Base-by-base conservation (phyloP, 2,888 invertebrate genomes). In the Vesta saturnalis region DNA sequence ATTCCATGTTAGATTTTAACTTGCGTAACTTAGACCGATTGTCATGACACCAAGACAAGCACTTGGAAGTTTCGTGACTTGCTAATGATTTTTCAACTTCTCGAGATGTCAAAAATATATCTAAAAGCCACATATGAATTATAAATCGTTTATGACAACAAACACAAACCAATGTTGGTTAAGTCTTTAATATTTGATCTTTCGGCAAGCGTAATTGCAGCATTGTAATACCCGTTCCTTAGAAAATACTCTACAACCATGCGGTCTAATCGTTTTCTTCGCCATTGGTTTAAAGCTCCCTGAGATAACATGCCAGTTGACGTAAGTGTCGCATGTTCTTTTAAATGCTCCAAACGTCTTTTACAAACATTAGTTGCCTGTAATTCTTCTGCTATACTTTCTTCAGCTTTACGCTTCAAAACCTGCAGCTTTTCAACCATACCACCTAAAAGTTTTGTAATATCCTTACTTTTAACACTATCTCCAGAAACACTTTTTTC, bases 231-330 rank as follows among this genome's bases (percentile, higher is more conserved):
- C 0, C 99, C 99, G 81, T 94, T 93, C 66, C 97, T 88, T 16
- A 99, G 87, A 80, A 98, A 94, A 84, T 99, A 97, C 82, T 99
- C 99, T 12, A 99, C 95, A 60, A 99, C 87, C 94, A 99, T 95
- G 60, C 99, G 89, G 84, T 99, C 97, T 62, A 99, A 85, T 23
- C 98, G 90, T 72, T 93, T 92, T 72, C 93, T 89, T 69, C 93
- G 90, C 95, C 96, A 97, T 72, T 92, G 91, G 81, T 89, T 91
- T 64, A 91, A 83, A 3, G 89, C 86, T 0, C 89, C 87, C 84
- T 88, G 84, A 1, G 83, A 83, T 12, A 81, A 67, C 0, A 75
- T 75, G 15, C 82, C 82, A 39, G 74, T 82, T 3, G 85, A 80
- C 1, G 85, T 83, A 1, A 85, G 80, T 47, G 85, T 85, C 0